Conservation (phyloP, 2,797 vertebrate genomes). For the Mormyrus proboscirostris region DNA sequence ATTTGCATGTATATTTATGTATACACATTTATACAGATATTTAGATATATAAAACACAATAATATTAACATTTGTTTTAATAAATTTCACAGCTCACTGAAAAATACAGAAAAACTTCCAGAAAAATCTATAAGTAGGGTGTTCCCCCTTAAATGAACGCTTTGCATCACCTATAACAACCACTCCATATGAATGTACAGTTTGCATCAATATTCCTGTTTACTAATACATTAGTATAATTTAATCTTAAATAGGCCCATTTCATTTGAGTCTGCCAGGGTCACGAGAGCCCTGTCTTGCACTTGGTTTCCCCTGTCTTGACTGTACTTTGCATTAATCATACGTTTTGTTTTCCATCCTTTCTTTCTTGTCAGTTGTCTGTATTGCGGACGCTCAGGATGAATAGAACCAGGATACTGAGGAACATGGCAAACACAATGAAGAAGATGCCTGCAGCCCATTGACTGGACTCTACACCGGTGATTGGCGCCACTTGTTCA, state of each 20-base stretch:
- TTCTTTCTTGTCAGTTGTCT: not conserved
- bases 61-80: not conserved
- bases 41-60: not conserved
- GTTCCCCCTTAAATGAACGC: not conserved
- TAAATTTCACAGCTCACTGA: not conserved
- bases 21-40: not conserved
- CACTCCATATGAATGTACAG: not conserved
- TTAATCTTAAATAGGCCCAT: not conserved
- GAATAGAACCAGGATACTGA: slow-evolving; percentile 34
- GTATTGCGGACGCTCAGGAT: slow-evolving; percentile 30
- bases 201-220: not conserved
- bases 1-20: not conserved
- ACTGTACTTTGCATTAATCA: not conserved
- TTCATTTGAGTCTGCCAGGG: not conserved
- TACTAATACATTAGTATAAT: not conserved
- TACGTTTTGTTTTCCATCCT: not conserved
- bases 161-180: no score
- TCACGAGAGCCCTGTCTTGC: not conserved
- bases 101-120: not conserved
- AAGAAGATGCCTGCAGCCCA: slow-evolving; percentile 60
- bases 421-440: slow-evolving; percentile 45
- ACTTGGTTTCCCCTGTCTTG: not conserved
- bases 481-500: slow-evolving; percentile 30
- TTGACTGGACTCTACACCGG: slow-evolving; percentile 44
- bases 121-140: not conserved